Conservation (phyloP, 2,888 invertebrate species). For the Drosophila imparisetae region DNA sequence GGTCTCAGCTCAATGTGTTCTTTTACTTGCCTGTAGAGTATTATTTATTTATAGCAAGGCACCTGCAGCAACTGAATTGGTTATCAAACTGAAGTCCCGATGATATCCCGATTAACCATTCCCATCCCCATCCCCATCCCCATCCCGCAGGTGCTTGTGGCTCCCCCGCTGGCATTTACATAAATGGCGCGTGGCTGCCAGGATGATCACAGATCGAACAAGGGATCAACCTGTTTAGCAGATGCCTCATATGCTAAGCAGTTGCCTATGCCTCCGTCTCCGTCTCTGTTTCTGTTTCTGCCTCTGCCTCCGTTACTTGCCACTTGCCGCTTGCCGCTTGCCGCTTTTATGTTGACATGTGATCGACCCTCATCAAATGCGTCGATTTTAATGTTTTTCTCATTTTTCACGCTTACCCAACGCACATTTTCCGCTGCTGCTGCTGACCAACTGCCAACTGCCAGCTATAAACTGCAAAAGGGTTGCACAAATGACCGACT, state of each 20-base stretch:
- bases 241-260: conserved; percentile 28
- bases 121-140: neutral
- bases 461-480: conserved; percentile 30
- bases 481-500: conserved; percentile 46
- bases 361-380: conserved; percentile 72
- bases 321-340: conserved; percentile 27
- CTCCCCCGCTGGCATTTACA: conserved; percentile 51
- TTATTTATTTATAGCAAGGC: conserved; percentile 8
- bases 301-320: conserved; percentile 12
- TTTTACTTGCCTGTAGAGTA: neutral
- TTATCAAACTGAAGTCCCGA: conserved; percentile 5
- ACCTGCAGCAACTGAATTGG: conserved; percentile 28
- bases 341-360: conserved; percentile 60
- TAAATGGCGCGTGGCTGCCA: conserved; percentile 59
- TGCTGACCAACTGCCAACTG: conserved; percentile 58
- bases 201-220: conserved; percentile 6
- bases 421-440: conserved; percentile 53
- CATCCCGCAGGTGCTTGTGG: conserved; percentile 37
- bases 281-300: neutral
- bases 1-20: neutral
- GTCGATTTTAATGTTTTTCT: conserved; percentile 70
- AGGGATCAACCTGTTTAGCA: conserved; percentile 46
- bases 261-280: neutral
- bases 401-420: conserved; percentile 70
- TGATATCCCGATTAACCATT: neutral